Evolutionary conservation across 2,888 invertebrate genomes (phyloP), one percentile per base, ranked within the genome.

Genomic region (Drosophila nr. perissopoda): DNA sequence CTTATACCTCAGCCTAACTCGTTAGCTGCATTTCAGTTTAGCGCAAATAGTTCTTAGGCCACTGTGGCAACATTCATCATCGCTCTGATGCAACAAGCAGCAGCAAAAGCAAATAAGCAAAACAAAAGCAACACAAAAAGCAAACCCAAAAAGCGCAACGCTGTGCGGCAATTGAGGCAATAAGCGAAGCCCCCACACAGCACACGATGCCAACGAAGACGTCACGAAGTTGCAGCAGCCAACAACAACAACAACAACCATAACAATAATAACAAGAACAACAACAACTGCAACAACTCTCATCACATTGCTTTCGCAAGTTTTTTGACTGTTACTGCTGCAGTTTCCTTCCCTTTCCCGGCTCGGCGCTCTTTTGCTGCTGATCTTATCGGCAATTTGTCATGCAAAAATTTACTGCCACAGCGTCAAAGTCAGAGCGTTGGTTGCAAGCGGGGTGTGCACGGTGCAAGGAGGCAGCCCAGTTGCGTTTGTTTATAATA

Each of bases 311-410:
- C 62, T 49, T 60, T 38, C 38, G 56, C 36, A 48, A 70, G 49
- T 51, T 71, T 70, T 69, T 66, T 54, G 64, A 59, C 52, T 73
- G 29, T 52, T 57, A 38, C 45, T 51, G 31, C 45, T 36, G 51
- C 53, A 58, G 62, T 25, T 71, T 49, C 51, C 62, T 70, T 58
- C 63, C 72, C 68, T 52, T 67, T 33, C 8, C 8, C 25, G 56
- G 56, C 70, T 16, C 58, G 25, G 13, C 49, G 45, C 49, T 27
- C 27, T 29, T 61, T 72, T 80, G 76, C 58, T 58, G 75, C 69
- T 73, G 89, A 91, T 91, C 85, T 90, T 90, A 90, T 91, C 90
- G 83, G 80, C 87, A 89, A 91, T 91, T 91, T 90, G 89, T 91
- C 90, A 90, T 90, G 88, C 85, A 81, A 84, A 91, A 89, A 84